Evolutionary conservation across 2,797 vertebrate genomes (phyloP), one percentile per base, ranked within the genome.

Genomic region (Ptychadena robeensis): DNA sequence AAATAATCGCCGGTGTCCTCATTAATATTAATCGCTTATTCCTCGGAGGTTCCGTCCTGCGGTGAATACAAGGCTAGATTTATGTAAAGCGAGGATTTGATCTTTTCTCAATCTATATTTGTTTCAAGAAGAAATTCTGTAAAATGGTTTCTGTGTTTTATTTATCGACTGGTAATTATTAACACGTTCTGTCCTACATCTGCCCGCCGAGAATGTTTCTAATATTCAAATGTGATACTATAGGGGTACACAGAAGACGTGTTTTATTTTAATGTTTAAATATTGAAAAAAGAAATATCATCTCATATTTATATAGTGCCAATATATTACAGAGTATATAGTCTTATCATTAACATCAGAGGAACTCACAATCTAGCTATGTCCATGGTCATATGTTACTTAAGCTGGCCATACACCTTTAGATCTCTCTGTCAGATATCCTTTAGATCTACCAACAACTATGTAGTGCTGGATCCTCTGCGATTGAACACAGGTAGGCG

Each of bases 21-120:
- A 69, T 79, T 79, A 79, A 79, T 79, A 69, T 79, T 79, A 68
- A 79, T 68, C 34, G n/a, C 25, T 37, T 67, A 59, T 79, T 57
- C 76, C 44, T 53, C 11, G 40, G 65, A 65, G 75, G 22, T 15
- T 57, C 57, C 31, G 15, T 44, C 40, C 65, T 31, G 44, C 44
- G 15, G 9, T 69, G 25, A 69, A 40, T 32, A 69, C 22, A 78
- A 31, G 30, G 35, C 38, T 34, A 5, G 37, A 40, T 68, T 78
- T 57, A 44, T 6, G 44, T 25, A 6, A 37, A 44, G 48, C 44
- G 53, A 68, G 76, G 76, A 38, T 69, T 69, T 38, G 37, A 69
- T 27, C 44, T 32, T 37, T n/a, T 69, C 67, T 69, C 22, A 69
- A 34, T 69, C 22, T 69, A 38, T 69, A 61, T 25, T 61, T 2